Evolutionary conservation across 2,888 invertebrate species (phyloP).

Genomic region (Chymomyza amoena): DNA sequence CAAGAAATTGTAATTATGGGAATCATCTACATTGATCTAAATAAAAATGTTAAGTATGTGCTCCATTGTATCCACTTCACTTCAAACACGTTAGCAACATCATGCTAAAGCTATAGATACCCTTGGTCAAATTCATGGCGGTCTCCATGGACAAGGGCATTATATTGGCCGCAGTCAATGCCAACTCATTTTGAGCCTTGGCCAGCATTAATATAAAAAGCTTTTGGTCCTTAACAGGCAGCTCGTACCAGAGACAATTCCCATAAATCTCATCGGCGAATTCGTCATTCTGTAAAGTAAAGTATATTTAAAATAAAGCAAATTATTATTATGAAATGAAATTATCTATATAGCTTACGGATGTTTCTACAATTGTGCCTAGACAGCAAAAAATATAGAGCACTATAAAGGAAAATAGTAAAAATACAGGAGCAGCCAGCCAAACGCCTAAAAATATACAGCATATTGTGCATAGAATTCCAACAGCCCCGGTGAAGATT

Average conservation of each 20-base stretch:
- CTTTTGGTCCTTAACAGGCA: slow-evolving; percentile 46
- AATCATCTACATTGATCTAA: too few species aligned
- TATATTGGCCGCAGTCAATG: slow-evolving; percentile 45
- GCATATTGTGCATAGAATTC: slow-evolving; percentile 36
- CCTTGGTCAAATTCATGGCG: slow-evolving; percentile 46
- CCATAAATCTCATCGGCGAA: slow-evolving; percentile 44
- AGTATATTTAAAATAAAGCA: too few species aligned
- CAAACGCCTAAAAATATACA: slow-evolving; percentile 38
- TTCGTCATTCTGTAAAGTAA: slow-evolving; percentile 46
- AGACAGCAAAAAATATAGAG: slow-evolving; percentile 51
- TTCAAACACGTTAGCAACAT: slow-evolving; percentile 26
- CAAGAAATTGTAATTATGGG: too few species aligned
- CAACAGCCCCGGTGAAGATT: slow-evolving; percentile 22
- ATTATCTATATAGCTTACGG: slow-evolving; percentile 31
- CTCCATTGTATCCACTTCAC: neutral
- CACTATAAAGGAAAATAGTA: slow-evolving; percentile 27
- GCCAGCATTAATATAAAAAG: slow-evolving; percentile 52
- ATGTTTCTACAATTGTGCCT: slow-evolving; percentile 46
- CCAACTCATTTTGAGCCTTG: slow-evolving; percentile 39
- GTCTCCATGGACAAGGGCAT: slow-evolving; percentile 50
- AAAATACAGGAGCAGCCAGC: slow-evolving; percentile 45
- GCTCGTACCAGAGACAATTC: slow-evolving; percentile 52
- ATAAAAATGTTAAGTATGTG: too few species aligned
- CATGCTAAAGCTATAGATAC: slow-evolving; percentile 42
- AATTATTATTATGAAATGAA: neutral